Base-by-base conservation (phyloP, 2,888 invertebrate genomes). In the Caprella mutica region DNA sequence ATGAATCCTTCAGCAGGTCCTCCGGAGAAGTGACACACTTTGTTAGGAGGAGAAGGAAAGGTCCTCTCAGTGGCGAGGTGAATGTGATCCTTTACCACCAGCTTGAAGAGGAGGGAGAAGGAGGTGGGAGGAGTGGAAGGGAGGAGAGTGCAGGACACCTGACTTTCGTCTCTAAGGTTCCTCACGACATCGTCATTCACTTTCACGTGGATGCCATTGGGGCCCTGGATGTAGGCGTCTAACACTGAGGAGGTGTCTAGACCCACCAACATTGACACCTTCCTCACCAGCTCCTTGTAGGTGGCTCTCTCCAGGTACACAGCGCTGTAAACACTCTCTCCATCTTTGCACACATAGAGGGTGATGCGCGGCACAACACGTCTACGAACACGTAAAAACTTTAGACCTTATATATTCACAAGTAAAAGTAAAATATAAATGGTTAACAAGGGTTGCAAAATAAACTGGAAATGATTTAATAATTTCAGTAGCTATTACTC, bases 161-260 rank as follows among this genome's bases (percentile, higher is more conserved):
- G n/a, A n/a, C n/a, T n/a, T n/a, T n/a, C n/a, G n/a, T n/a, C n/a
- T n/a, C n/a, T n/a, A n/a, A n/a, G n/a, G n/a, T n/a, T n/a, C n/a
- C n/a, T n/a, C n/a, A n/a, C n/a, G n/a, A 91, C 80, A 68, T 91
- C 90, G 71, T 91, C 87, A 33, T 84, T 88, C 24, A 93, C 78
- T 35, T 85, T 78, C 0, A 93, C 83, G 67, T 85, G 84, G 6
- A 92, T 86, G 17, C 85, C 85, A 67, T 84, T 82, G 0, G 92
- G 91, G 0, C 91, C 92, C 67, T 81, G 82, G 50, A 89, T 78
- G 65, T 84, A 82, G 8, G 91, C 78, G 30, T 81, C 81, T 43
- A 72, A 71, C 61, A 74, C 74, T 70, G 72, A 74, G 59, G 67
- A 73, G 19, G 68, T 58, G 33, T 68, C 65, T 9, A 76, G 66